Conservation (phyloP, 2,888 invertebrate genomes). For the Drosophila subsilvestris region DNA sequence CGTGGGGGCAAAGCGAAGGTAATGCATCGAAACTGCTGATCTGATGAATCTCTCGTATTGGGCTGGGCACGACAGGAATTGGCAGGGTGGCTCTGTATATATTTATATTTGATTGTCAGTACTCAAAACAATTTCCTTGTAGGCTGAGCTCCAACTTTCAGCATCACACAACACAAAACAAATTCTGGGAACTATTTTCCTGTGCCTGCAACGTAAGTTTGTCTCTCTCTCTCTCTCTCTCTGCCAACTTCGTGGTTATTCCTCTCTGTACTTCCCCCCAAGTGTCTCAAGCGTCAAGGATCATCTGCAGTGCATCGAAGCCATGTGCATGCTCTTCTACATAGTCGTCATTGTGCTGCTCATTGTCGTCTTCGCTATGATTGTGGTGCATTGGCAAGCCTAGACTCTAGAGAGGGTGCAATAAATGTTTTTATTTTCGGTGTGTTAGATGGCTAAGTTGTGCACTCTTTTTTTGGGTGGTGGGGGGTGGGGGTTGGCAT, state of each 20-base stretch:
- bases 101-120: not conserved
- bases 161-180: not conserved
- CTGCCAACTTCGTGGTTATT: too few relatives aligned
- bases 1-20: too few relatives aligned
- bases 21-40: too few relatives aligned
- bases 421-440: not conserved
- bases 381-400: not conserved
- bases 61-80: too few relatives aligned
- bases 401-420: not conserved
- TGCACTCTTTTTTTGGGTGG: too few relatives aligned
- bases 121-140: not conserved
- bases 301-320: not conserved
- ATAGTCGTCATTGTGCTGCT: constrained; percentile 23
- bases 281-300: too few relatives aligned
- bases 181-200: not conserved
- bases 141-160: not conserved
- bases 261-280: not conserved
- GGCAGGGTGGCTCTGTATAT: too few relatives aligned
- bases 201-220: not conserved
- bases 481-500: too few relatives aligned
- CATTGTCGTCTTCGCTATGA: not conserved
- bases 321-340: constrained; percentile 55
- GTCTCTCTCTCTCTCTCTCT: too few relatives aligned
- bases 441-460: not conserved
- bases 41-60: too few relatives aligned